Evolutionary conservation across 2,888 invertebrate species (phyloP).

Genomic region (Cotesia congregata): DNA sequence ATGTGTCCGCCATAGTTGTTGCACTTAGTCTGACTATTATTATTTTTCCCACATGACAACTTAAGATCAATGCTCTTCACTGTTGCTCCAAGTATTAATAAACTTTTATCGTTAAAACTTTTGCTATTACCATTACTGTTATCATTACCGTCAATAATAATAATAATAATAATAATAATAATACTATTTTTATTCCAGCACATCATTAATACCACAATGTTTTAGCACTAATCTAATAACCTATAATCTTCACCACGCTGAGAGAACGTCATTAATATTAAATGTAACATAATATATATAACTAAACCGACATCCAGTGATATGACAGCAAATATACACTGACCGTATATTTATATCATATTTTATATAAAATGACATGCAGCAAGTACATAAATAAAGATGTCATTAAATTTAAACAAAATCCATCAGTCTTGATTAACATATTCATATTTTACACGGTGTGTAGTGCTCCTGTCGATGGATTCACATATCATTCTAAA

Average conservation of each 20-base stretch:
- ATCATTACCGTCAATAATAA: neutral
- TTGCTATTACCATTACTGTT: neutral
- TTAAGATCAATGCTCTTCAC: neutral
- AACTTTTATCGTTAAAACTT: neutral
- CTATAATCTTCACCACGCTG: no score
- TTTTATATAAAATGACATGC: neutral
- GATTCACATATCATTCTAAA: no score
- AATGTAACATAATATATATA: no score
- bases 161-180: no score
- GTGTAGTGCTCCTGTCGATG: no score
- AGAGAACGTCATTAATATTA: no score
- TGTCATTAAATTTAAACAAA: neutral
- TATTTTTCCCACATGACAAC: conserved; percentile 2
- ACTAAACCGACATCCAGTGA: no score
- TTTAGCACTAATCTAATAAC: no score
- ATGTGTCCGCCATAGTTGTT: conserved; percentile 29
- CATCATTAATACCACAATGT: no score
- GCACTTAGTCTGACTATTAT: neutral
- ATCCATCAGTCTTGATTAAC: neutral
- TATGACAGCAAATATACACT: no score
- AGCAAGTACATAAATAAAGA: neutral
- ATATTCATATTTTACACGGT: neutral
- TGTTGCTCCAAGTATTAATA: neutral
- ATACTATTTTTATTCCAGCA: no score
- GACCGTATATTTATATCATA: neutral